phyloP scores from a whole-genome alignment of 1,140 invertebrate species.

The Drosophila virilis region DNA sequence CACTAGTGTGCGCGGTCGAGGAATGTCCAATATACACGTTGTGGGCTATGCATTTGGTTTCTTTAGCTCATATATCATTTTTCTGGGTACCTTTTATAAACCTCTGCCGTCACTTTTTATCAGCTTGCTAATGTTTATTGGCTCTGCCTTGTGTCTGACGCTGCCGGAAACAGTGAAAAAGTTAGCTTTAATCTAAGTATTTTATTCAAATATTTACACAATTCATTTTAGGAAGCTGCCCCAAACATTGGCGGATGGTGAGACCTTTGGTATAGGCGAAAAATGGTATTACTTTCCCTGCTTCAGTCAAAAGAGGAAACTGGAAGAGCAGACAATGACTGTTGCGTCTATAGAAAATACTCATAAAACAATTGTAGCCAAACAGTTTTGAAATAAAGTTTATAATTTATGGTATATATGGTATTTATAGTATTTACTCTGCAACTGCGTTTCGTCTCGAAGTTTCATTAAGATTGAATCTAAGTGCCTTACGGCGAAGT shows the following conservation, averaged over 20 bases:
- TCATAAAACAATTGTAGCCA: constrained; percentile 1
- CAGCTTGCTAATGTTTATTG: constrained; percentile 85
- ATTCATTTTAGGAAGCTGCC: constrained; percentile 82
- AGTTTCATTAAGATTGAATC: neutral
- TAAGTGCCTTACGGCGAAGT: neutral
- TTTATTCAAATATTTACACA: neutral
- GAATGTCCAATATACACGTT: constrained; percentile 86
- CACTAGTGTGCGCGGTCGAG: constrained; percentile 87
- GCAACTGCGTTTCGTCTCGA: constrained; percentile 8
- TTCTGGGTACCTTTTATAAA: constrained; percentile 84
- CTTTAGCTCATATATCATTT: constrained; percentile 81
- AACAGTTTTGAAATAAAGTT: constrained; percentile 33
- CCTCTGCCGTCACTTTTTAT: constrained; percentile 86
- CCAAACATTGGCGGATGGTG: constrained; percentile 86
- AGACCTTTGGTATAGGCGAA: constrained; percentile 86
- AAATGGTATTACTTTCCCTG: constrained; percentile 75
- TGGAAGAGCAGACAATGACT: constrained; percentile 16
- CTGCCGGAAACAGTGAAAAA: constrained; percentile 87
- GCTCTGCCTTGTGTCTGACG: constrained; percentile 86
- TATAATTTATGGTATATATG: constrained; percentile 32
- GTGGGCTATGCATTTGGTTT: constrained; percentile 85
- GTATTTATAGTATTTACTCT: constrained; percentile 4
- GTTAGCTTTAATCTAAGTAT: constrained; percentile 32
- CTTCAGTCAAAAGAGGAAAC: constrained; percentile 18
- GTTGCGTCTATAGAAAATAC: constrained; percentile 21